phyloP scores from a whole-genome alignment of 1,140 invertebrate genomes.

The Eulimnadia texana region DNA sequence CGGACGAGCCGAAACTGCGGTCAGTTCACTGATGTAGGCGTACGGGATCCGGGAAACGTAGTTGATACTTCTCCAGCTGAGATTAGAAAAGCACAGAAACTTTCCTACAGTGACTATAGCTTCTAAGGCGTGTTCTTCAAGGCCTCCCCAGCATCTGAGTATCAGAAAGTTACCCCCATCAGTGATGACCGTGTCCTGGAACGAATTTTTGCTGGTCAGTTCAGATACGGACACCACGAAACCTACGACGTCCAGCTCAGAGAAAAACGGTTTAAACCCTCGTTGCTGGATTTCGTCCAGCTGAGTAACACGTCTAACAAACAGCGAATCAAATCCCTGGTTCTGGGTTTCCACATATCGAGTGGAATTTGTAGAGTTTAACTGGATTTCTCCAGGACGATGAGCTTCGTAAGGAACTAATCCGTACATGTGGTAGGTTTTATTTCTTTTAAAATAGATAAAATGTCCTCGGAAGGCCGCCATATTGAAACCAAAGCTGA shows the following conservation, averaged over 20 bases:
- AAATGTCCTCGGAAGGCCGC: conserved; percentile 5
- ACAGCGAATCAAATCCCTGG: background rate
- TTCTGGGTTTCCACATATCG: background rate
- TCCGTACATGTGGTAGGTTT: conserved; percentile 2
- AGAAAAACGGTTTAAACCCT: conserved; percentile 2
- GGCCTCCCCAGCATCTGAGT: background rate
- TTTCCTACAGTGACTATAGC: background rate
- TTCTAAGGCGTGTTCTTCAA: conserved; percentile 1
- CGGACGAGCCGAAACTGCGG: background rate
- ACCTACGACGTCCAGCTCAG: conserved; percentile 1
- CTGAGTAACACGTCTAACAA: background rate
- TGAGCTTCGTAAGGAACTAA: background rate
- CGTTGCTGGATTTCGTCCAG: background rate
- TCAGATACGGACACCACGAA: background rate
- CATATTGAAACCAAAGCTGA: background rate
- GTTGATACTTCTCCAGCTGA: background rate
- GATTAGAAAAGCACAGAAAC: background rate
- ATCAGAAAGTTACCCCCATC: background rate
- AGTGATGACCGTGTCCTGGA: background rate
- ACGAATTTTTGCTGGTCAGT: background rate
- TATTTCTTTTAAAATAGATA: background rate
- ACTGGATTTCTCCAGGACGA: background rate
- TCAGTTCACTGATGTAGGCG: background rate
- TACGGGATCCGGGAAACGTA: background rate
- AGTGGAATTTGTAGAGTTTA: background rate